phyloP scores from a whole-genome alignment of 1,140 invertebrate genomes.

The Temnothorax longispinosus region DNA sequence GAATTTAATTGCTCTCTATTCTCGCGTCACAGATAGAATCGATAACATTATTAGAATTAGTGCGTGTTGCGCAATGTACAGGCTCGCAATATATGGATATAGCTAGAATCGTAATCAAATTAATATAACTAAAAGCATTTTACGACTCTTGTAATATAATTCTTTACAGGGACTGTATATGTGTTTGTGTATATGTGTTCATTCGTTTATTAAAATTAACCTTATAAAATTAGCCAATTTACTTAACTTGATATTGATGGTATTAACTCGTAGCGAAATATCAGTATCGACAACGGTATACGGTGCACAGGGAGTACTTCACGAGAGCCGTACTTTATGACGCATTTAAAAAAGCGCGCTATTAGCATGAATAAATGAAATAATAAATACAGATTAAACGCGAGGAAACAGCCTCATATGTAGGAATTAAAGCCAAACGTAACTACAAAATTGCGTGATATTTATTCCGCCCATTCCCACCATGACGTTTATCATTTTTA shows the following conservation, averaged over 20 bases:
- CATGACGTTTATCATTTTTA: slow-evolving; percentile 56
- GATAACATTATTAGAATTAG: slow-evolving; percentile 57
- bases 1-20: slow-evolving; percentile 48
- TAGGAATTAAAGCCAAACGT: slow-evolving; percentile 54
- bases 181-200: too few relatives aligned
- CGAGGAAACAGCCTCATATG: slow-evolving; percentile 14
- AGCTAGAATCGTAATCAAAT: neutral
- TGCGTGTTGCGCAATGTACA: neutral
- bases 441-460: slow-evolving; percentile 55
- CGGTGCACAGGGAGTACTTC: neutral
- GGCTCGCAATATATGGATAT: neutral
- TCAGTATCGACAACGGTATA: neutral
- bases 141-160: neutral
- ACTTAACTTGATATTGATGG: neutral
- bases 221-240: slow-evolving; percentile 13
- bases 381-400: slow-evolving; percentile 58
- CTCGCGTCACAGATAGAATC: slow-evolving; percentile 40
- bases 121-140: neutral
- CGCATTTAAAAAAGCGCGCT: slow-evolving; percentile 1
- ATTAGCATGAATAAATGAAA: slow-evolving; percentile 53
- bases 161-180: neutral
- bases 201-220: slow-evolving; percentile 8
- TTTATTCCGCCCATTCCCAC: slow-evolving; percentile 9
- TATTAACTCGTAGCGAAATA: neutral
- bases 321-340: slow-evolving; percentile 14